Evolutionary conservation across 2,888 invertebrate genomes (phyloP).

Genomic region (Punctoribates punctum): DNA sequence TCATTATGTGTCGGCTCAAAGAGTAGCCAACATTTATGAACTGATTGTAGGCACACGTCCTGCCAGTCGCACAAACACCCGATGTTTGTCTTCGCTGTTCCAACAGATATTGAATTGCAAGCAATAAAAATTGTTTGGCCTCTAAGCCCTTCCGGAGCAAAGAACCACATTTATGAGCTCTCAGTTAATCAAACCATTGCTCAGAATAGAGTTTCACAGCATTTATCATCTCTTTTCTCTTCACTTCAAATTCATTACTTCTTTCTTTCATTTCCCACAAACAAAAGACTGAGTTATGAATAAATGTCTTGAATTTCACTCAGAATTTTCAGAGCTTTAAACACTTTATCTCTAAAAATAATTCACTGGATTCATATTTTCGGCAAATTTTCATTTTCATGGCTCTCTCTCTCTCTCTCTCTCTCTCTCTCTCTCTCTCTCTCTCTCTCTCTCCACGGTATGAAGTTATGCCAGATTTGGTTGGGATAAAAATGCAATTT

Average conservation of each 20-base stretch:
- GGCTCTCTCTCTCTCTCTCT: no score
- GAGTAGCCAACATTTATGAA: background rate
- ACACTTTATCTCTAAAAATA: no score
- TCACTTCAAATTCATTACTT: background rate
- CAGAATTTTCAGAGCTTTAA: no score
- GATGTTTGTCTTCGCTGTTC: constrained; percentile 27
- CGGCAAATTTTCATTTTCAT: no score
- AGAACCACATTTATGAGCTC: background rate
- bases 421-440: no score
- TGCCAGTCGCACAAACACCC: background rate
- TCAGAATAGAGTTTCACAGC: background rate
- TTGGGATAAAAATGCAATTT: background rate
- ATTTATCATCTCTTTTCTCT: constrained; percentile 8
- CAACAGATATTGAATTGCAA: constrained; percentile 27
- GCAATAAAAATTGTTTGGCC: constrained; percentile 29
- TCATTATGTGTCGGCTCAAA: background rate
- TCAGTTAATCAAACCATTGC: background rate
- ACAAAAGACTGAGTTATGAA: background rate
- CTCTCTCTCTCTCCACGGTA: no score
- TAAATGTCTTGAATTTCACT: no score
- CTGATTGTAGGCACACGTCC: constrained; percentile 31
- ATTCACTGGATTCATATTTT: no score
- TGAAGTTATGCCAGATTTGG: no score
- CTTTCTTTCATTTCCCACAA: background rate
- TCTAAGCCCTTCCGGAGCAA: constrained; percentile 22